Evolutionary conservation across 2,797 vertebrate genomes (phyloP), one percentile per base, ranked within the genome.

Genomic region (Lutjanus campechanus): DNA sequence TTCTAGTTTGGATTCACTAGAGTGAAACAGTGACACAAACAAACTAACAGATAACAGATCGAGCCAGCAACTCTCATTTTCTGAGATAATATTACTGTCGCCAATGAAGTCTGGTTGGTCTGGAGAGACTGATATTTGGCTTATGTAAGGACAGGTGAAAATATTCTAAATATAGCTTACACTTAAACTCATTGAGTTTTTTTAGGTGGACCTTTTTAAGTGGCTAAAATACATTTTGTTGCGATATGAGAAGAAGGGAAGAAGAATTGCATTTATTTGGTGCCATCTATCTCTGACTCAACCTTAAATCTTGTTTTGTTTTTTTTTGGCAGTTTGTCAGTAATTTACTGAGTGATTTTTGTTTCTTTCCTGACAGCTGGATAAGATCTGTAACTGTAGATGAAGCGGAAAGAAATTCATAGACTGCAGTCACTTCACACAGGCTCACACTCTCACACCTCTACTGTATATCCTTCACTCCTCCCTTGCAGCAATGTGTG

Each of bases 401-500:
- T 62, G 44, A 62, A 25, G 15, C 20, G 47, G 17, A 20, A 20
- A 40, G 25, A n/a, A 50, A 36, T 41, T 58, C 2, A 63, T 3
- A 29, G 40, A 19, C 62, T 43, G 64, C 44, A 51, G 13, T 54
- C 29, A 36, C 29, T 25, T 69, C 36, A 75, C 54, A 51, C 22
- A 20, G 53, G 7, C 50, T 2, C 49, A 13, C 3, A 3, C 55
- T 44, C 72, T 29, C 25, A 65, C 63, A 40, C 56, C 43, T 63
- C 59, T 46, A 8, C 69, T n/a, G 55, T 16, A 4, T 16, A 10
- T 53, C 62, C 46, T 9, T 25, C 61, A 17, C 20, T 19, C 49
- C 36, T 56, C 50, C 68, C 60, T 22, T 50, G 13, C 20, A 74
- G 76, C 9, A 51, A 56, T 51, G 17, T 43, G 25, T 29, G 41